Base-by-base conservation (phyloP, 2,888 invertebrate genomes). In the Arctia plantaginis region DNA sequence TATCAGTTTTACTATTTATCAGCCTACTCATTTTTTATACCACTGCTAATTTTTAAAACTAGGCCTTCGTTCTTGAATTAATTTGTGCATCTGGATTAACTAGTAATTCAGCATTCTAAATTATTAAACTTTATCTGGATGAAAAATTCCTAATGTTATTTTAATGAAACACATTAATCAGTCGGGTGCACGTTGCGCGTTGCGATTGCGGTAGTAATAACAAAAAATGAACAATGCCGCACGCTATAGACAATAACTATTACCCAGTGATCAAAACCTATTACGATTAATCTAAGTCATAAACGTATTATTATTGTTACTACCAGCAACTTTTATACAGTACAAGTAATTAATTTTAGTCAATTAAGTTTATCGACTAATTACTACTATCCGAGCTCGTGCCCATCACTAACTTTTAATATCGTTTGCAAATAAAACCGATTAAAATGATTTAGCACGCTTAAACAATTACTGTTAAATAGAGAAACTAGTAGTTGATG, bases 391-490 rank as follows among this genome's bases (percentile, higher is more conserved):
- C 79, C 72, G 80, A 74, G 79, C 77, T 79, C 80, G 85, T 80
- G 84, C 82, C 77, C 89, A 86, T 84, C 89, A 83, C 90, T 89
- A 89, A 76, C 80, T 76, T 81, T 79, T 81, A 81, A 87, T 82
- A 78, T 82, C 79, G 82, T 88, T 91, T 86, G 92, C 91, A 90
- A 91, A 93, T 90, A 91, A 88, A 89, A 87, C 86, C 86, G 85
- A 88, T 87, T 87, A 88, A 90, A 90, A 85, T 88, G 84, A 93
- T 93, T 93, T 80, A 84, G 83, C 86, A 89, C 90, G 91, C 88
- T 79, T 91, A 83, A 87, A 88, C 87, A 80, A 87, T 88, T 90
- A 85, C 86, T 88, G 83, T 88, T 88, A 83, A 88, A 89, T 87
- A 88, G 81, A 88, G 85, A 87, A 85, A 89, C 88, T 86, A 87